Evolutionary conservation across 2,113 vertebrate genomes (phyloP).

Genomic region (Platycercus adscitus): DNA sequence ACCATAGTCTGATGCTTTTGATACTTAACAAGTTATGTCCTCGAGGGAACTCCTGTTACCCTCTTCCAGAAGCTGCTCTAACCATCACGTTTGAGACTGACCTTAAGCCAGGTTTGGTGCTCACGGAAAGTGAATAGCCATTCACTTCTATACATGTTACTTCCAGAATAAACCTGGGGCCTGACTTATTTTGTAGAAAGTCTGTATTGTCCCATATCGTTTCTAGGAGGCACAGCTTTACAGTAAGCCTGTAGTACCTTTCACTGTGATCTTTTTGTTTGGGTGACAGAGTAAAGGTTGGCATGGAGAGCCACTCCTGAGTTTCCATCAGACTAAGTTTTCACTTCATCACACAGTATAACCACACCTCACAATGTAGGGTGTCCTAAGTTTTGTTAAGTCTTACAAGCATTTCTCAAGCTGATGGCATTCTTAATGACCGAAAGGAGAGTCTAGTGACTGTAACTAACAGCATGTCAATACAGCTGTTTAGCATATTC

Average conservation of each 20-base stretch:
- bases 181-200: neutral
- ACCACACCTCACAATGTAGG: neutral
- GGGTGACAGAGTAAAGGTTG: neutral
- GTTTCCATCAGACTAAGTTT: neutral
- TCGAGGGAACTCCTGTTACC: neutral
- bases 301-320: neutral
- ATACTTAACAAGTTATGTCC: neutral
- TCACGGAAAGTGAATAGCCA: neutral
- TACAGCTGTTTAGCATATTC: neutral
- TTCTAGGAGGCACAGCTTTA: neutral
- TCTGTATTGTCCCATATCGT: neutral
- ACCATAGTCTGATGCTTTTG: neutral
- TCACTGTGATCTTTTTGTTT: neutral
- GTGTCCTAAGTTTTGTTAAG: neutral
- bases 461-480: neutral
- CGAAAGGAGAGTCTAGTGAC: neutral
- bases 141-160: neutral
- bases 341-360: neutral
- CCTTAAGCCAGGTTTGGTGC: neutral
- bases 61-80: neutral
- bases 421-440: neutral
- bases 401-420: conserved; percentile 3
- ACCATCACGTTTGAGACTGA: neutral
- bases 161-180: neutral
- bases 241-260: neutral